Conservation (phyloP, 2,797 vertebrate species). For the Holocentrus rufus region DNA sequence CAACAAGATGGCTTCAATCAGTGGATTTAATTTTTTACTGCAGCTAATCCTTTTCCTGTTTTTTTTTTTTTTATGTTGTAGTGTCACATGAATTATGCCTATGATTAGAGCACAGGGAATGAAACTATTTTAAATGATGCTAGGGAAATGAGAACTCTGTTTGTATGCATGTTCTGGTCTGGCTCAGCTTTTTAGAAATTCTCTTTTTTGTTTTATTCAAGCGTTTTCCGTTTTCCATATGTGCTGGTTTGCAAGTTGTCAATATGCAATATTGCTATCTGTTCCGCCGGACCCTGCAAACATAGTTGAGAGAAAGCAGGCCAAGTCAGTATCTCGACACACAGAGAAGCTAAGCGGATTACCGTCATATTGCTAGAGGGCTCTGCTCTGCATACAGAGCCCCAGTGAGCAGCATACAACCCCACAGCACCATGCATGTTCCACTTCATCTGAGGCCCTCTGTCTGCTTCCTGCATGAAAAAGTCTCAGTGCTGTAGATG, state of each 20-base stretch:
- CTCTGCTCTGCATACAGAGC: slow-evolving; percentile 51
- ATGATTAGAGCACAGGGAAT: slow-evolving; percentile 21
- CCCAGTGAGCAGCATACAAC: background rate
- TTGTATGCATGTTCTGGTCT: slow-evolving; percentile 17
- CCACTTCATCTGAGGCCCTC: background rate
- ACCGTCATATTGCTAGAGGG: slow-evolving; percentile 63
- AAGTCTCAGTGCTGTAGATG: slow-evolving; percentile 7
- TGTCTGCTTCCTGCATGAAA: slow-evolving; percentile 19
- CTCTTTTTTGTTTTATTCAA: slow-evolving; percentile 14
- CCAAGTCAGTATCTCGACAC: slow-evolving; percentile 61
- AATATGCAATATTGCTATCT: slow-evolving; percentile 49
- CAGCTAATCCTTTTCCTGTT: slow-evolving; percentile 45
- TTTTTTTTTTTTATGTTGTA: too few species aligned
- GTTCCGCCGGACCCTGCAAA: slow-evolving; percentile 34
- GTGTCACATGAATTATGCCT: slow-evolving; percentile 17
- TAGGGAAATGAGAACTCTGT: slow-evolving; percentile 21
- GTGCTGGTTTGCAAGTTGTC: slow-evolving; percentile 40
- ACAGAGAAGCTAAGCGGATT: slow-evolving; percentile 73
- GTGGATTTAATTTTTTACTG: slow-evolving; percentile 22
- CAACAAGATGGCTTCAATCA: slow-evolving; percentile 18
- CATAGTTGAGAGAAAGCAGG: slow-evolving; percentile 44
- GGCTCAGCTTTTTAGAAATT: slow-evolving; percentile 3
- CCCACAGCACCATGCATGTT: slow-evolving; percentile 15
- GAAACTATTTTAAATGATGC: background rate
- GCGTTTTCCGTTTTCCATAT: slow-evolving; percentile 11